Conservation (phyloP, 2,113 vertebrate species). For the Psilopsiagon aymara region DNA sequence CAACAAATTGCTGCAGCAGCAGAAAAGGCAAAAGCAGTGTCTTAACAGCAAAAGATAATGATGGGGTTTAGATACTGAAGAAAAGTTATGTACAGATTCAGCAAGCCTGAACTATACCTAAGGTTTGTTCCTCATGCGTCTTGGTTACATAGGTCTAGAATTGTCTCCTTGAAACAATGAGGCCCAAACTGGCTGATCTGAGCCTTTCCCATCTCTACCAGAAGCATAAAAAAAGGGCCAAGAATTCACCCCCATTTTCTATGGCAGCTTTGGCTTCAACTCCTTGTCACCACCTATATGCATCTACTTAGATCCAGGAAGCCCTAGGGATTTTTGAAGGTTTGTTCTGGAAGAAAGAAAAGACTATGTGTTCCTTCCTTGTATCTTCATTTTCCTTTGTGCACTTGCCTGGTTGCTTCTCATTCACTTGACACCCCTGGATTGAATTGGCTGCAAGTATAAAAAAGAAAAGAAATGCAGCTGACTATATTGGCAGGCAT, state of each 20-base stretch:
- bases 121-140: not conserved
- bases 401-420: not conserved
- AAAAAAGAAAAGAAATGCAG: not conserved
- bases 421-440: not conserved
- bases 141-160: not conserved
- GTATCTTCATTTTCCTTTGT: not conserved
- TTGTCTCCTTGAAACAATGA: not conserved
- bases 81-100: not conserved
- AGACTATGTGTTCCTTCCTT: not conserved
- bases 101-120: not conserved
- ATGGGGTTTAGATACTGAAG: not conserved
- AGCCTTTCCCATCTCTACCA: not conserved
- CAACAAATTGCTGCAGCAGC: not conserved
- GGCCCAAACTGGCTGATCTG: not conserved
- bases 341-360: not conserved
- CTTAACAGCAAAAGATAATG: not conserved
- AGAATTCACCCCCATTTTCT: not conserved
- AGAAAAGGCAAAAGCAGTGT: not conserved
- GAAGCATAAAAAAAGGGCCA: fast-evolving
- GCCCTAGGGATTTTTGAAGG: not conserved
- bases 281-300: not conserved
- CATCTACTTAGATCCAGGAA: not conserved
- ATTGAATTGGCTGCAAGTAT: not conserved
- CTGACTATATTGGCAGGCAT: not conserved
- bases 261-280: not conserved